Conservation (phyloP, 1,140 invertebrate species). For the Druon quercuslanigerum region DNA sequence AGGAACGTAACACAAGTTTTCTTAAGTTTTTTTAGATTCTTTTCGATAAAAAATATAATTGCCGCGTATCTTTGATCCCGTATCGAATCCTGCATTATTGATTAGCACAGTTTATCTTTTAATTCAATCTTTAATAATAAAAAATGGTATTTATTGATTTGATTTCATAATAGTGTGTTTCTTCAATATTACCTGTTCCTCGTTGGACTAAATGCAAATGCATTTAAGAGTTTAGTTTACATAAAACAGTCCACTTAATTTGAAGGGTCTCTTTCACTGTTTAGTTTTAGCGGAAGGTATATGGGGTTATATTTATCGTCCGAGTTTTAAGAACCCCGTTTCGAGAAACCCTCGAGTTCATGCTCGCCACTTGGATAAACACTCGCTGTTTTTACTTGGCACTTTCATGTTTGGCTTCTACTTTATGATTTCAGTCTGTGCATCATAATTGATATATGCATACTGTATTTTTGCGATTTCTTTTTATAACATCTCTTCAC, state of each 20-base stretch:
- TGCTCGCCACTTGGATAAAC: not conserved
- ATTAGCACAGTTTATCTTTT: too few species aligned
- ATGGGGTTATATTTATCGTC: slow-evolving; percentile 2
- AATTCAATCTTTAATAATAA: too few species aligned
- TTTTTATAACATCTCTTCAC: not conserved
- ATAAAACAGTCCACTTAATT: not conserved
- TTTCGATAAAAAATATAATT: too few species aligned
- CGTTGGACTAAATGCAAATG: not conserved
- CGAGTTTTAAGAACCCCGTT: not conserved
- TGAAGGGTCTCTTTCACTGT: not conserved
- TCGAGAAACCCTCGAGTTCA: not conserved
- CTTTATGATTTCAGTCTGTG: not conserved
- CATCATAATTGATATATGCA: not conserved
- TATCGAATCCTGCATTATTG: too few species aligned
- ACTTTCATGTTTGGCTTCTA: not conserved
- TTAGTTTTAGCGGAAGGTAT: not conserved
- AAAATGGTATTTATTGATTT: too few species aligned
- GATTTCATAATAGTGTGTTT: too few species aligned
- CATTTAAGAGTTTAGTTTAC: not conserved
- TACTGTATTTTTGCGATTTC: not conserved
- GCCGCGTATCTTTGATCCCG: too few species aligned
- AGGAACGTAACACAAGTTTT: too few species aligned
- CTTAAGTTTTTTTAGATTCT: too few species aligned
- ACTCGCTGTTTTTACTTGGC: slow-evolving; percentile 3
- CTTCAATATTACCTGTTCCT: not conserved